These are phyloP conservation scores for Scyliorhinus canicula DNA, from an alignment of 2,797 vertebrate species.

Conservation along the genomic window DNA sequence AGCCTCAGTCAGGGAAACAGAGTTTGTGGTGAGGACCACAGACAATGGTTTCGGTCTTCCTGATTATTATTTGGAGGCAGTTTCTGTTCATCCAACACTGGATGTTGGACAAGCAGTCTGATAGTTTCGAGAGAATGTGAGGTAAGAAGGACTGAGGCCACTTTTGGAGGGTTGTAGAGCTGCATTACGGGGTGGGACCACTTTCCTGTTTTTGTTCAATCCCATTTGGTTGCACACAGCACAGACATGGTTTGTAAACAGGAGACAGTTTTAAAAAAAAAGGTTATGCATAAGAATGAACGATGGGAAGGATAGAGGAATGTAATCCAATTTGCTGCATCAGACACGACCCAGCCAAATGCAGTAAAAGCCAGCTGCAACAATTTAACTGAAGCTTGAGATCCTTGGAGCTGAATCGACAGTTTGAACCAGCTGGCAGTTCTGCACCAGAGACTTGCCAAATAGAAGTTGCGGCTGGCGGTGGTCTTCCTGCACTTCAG, in stretches of 20 bases:
- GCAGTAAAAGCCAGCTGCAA: slow-evolving; percentile 15
- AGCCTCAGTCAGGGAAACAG: not conserved
- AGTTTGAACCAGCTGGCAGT: not conserved
- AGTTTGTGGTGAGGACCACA: not conserved
- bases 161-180: not conserved
- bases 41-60: not conserved
- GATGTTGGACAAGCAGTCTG: not conserved
- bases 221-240: not conserved
- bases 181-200: not conserved
- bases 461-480: not conserved
- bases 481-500: not conserved
- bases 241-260: not conserved
- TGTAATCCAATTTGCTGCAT: not conserved
- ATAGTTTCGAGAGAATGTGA: not conserved
- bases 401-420: not conserved
- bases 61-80: not conserved
- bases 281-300: not conserved
- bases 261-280: not conserved
- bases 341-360: not conserved
- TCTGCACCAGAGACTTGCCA: not conserved
- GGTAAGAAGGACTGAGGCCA: not conserved
- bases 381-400: not conserved
- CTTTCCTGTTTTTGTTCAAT: too few species aligned
- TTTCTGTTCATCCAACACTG: not conserved
- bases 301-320: not conserved